Conservation (phyloP, 2,113 vertebrate species). For the Trematocara zebra region DNA sequence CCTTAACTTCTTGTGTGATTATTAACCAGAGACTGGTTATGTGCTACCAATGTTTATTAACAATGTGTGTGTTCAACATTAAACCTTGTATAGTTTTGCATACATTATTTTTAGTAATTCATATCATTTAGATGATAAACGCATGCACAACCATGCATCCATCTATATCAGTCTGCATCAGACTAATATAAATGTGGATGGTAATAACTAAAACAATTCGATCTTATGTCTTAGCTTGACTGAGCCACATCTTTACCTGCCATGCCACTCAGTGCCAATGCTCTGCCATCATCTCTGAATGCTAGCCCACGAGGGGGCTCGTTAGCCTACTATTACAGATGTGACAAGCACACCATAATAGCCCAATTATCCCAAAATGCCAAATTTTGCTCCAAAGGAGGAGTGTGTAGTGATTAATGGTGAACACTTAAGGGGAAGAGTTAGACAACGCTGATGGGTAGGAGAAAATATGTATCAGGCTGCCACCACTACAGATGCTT, state of each 20-base stretch:
- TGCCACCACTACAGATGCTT: slow-evolving; percentile 97
- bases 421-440: slow-evolving; percentile 97
- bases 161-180: background rate
- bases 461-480: slow-evolving; percentile 99
- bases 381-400: slow-evolving; percentile 98
- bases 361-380: slow-evolving; percentile 97
- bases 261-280: slow-evolving; percentile 61
- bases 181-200: background rate
- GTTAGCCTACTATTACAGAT: slow-evolving; percentile 95
- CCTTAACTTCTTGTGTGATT: background rate
- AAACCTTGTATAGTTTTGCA: background rate
- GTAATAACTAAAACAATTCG: slow-evolving; percentile 1
- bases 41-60: background rate
- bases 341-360: slow-evolving; percentile 93
- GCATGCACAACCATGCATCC: background rate
- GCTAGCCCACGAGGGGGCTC: slow-evolving; percentile 86
- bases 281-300: slow-evolving; percentile 72
- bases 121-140: background rate
- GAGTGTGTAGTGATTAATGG: slow-evolving; percentile 93
- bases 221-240: slow-evolving; percentile 27
- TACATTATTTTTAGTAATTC: background rate
- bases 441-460: slow-evolving; percentile 96
- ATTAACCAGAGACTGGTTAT: background rate
- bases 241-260: slow-evolving; percentile 46
- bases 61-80: background rate